phyloP scores from a whole-genome alignment of 1,140 invertebrate species.

The Drosophila sproati region DNA sequence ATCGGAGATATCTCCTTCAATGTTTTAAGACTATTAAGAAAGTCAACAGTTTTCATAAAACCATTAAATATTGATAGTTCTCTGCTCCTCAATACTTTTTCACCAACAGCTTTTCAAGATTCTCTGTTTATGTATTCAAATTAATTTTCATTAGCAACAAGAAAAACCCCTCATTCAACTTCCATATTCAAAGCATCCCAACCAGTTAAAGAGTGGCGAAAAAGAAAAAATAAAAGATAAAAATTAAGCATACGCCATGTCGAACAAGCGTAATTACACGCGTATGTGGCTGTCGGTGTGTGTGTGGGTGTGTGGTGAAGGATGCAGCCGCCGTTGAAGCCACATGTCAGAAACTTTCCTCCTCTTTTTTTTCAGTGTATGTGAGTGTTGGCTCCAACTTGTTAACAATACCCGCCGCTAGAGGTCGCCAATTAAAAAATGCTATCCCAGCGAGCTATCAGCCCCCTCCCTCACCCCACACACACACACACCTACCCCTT shows the following conservation, averaged over 20 bases:
- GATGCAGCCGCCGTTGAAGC: slow-evolving; percentile 43
- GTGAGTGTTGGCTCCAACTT: slow-evolving; percentile 58
- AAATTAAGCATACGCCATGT: slow-evolving; percentile 78
- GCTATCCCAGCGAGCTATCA: slow-evolving; percentile 8
- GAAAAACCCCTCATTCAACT: neutral
- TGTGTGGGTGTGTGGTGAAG: neutral
- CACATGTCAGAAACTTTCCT: slow-evolving; percentile 53
- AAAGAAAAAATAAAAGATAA: slow-evolving; percentile 25
- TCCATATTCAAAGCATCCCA: slow-evolving; percentile 24
- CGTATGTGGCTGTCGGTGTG: slow-evolving; percentile 4
- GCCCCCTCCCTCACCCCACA: neutral
- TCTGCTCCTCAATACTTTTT: neutral
- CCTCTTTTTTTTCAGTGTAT: slow-evolving; percentile 24
- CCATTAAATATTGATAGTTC: no score
- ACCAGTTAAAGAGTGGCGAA: slow-evolving; percentile 1
- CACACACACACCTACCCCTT: neutral
- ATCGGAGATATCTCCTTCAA: no score
- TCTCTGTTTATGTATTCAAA: neutral
- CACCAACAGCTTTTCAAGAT: neutral
- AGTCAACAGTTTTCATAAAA: no score
- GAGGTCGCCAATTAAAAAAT: slow-evolving; percentile 75
- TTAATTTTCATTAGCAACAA: slow-evolving; percentile 2
- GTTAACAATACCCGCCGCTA: slow-evolving; percentile 76
- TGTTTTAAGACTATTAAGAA: no score
- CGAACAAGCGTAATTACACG: slow-evolving; percentile 76